Conservation (phyloP, 1,140 invertebrate genomes). For the Drosophila ficusphila region DNA sequence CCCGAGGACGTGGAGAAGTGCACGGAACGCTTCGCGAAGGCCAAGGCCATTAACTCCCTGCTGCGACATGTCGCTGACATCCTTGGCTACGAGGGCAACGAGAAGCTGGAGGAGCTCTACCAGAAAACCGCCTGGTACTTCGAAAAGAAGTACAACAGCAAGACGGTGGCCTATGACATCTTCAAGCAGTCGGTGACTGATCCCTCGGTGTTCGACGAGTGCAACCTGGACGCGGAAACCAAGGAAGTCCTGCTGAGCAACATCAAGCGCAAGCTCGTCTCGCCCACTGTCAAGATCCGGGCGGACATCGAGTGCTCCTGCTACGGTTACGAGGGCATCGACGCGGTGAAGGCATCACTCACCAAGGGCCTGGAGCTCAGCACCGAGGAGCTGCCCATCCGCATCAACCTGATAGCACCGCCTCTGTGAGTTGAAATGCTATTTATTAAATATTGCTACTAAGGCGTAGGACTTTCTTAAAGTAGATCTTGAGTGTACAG, state of each 20-base stretch:
- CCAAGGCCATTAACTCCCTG: slow-evolving; percentile 99
- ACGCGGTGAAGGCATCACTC: slow-evolving; percentile 98
- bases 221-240: slow-evolving; percentile 96
- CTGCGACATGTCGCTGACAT: slow-evolving; percentile 98
- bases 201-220: slow-evolving; percentile 97
- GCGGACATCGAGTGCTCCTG: slow-evolving; percentile 99
- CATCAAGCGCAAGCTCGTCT: slow-evolving; percentile 98
- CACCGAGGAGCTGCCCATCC: slow-evolving; percentile 97
- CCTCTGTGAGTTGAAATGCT: slow-evolving; percentile 91
- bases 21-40: slow-evolving; percentile 99
- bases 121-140: slow-evolving; percentile 99
- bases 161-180: slow-evolving; percentile 97
- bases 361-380: slow-evolving; percentile 96
- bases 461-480: no score
- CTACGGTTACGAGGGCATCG: slow-evolving; percentile 99
- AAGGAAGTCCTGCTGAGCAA: slow-evolving; percentile 97
- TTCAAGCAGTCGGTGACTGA: slow-evolving; percentile 99
- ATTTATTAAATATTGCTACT: no score
- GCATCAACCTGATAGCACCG: slow-evolving; percentile 99
- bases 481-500: no score
- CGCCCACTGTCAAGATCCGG: slow-evolving; percentile 98
- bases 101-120: slow-evolving; percentile 97
- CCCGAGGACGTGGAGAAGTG: slow-evolving; percentile 99
- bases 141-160: slow-evolving; percentile 98
- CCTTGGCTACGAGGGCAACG: slow-evolving; percentile 94